phyloP scores from a whole-genome alignment of 2,888 invertebrate species.

The Homarus gammarus region DNA sequence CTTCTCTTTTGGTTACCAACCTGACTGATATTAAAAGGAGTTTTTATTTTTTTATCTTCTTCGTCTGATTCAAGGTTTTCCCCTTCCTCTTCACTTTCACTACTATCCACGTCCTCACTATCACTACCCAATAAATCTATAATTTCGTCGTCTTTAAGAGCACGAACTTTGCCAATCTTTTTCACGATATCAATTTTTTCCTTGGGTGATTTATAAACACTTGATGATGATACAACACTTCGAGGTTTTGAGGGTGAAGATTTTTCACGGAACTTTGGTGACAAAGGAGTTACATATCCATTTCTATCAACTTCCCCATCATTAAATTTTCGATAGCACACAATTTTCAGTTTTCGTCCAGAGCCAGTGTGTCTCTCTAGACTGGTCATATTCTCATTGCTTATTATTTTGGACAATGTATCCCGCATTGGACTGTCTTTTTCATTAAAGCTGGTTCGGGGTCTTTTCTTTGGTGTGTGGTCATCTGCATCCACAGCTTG shows the following conservation, averaged over 20 bases:
- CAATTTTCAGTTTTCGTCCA: constrained; percentile 50
- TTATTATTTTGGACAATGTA: background rate
- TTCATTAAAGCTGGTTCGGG: background rate
- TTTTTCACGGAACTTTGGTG: constrained; percentile 1
- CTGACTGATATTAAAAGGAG: background rate
- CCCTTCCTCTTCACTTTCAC: background rate
- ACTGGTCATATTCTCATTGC: constrained; percentile 25
- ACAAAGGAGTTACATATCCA: constrained; percentile 39
- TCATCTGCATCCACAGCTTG: constrained; percentile 27
- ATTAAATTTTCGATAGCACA: constrained; percentile 47
- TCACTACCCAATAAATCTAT: constrained; percentile 36
- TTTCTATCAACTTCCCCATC: constrained; percentile 54
- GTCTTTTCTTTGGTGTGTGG: constrained; percentile 11
- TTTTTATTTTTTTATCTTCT: background rate
- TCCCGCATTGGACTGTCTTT: background rate
- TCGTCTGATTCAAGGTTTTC: background rate
- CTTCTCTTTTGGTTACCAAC: background rate
- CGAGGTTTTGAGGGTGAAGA: background rate
- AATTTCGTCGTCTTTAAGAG: constrained; percentile 54
- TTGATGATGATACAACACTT: background rate
- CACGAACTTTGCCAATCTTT: constrained; percentile 56
- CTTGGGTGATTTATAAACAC: constrained; percentile 1
- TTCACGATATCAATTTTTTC: constrained; percentile 32
- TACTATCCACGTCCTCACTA: constrained; percentile 16
- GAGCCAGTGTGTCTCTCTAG: constrained; percentile 37